Conservation (phyloP, 1,140 invertebrate species). For the Lerema accius region DNA sequence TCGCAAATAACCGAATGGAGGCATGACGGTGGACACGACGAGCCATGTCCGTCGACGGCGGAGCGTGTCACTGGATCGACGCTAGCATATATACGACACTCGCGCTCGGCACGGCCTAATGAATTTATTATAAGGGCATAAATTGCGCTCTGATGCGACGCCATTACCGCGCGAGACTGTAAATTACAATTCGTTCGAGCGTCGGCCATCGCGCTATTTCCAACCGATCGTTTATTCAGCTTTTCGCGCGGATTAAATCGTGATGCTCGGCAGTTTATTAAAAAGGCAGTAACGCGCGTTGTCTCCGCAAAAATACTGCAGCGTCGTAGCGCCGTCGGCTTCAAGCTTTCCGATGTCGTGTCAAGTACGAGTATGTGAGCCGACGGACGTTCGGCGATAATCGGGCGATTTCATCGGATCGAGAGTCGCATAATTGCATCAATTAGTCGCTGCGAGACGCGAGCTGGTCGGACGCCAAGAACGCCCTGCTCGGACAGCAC, state of each 20-base stretch:
- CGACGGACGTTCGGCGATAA: slow-evolving; percentile 18
- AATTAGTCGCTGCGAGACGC: slow-evolving; percentile 19
- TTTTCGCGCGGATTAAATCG: slow-evolving; percentile 65
- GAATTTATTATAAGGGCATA: slow-evolving; percentile 79
- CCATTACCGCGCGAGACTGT: slow-evolving; percentile 70
- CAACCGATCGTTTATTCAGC: slow-evolving; percentile 66
- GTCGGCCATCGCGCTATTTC: slow-evolving; percentile 53
- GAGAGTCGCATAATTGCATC: slow-evolving; percentile 15
- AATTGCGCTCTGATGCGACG: slow-evolving; percentile 74
- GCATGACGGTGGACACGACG: slow-evolving; percentile 30
- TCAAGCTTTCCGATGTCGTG: slow-evolving; percentile 15
- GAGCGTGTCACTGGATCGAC: slow-evolving; percentile 40
- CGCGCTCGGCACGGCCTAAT: slow-evolving; percentile 55
- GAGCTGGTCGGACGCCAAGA: slow-evolving; percentile 27
- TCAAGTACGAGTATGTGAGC: no score
- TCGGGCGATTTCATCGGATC: slow-evolving; percentile 24
- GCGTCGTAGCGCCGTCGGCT: slow-evolving; percentile 4
- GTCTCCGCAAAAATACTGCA: slow-evolving; percentile 27
- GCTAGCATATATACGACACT: slow-evolving; percentile 40
- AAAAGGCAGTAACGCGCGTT: slow-evolving; percentile 43
- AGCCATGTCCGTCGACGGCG: slow-evolving; percentile 25
- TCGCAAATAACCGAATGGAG: slow-evolving; percentile 31
- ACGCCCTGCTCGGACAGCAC: slow-evolving; percentile 19
- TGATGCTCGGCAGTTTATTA: slow-evolving; percentile 53
- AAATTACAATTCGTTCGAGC: slow-evolving; percentile 72